A percentile compares a stretch with the other conserved stretches of the same genome.
Evolutionary conservation across 2,797 vertebrate genomes (phyloP).

Genomic region (Schizothorax lantsangensis): DNA sequence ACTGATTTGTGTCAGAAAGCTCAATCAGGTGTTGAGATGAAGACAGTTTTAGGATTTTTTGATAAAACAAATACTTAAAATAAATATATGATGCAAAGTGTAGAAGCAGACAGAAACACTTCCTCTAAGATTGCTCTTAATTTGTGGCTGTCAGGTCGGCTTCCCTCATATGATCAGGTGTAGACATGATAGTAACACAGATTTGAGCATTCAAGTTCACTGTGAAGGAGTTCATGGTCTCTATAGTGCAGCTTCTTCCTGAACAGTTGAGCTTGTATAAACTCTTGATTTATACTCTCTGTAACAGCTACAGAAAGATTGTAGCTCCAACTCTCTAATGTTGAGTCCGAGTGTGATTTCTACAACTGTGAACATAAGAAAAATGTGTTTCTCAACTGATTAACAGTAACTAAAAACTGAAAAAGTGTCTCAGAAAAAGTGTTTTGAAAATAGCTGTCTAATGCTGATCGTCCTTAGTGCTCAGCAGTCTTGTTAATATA

Average conservation of each 20-base stretch:
- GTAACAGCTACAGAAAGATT: too few species aligned
- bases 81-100: neutral
- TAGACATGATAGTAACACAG: neutral
- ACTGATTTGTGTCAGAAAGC: neutral
- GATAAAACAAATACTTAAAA: neutral
- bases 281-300: too few species aligned
- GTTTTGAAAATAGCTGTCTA: too few species aligned
- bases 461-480: too few species aligned
- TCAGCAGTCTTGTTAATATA: neutral
- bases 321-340: too few species aligned
- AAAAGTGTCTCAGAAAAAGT: neutral
- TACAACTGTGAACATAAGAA: neutral
- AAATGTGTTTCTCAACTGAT: neutral
- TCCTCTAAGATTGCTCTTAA: neutral
- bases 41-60: neutral
- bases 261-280: too few species aligned
- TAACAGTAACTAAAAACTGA: neutral
- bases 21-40: neutral
- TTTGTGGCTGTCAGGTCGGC: neutral
- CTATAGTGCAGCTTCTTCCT: neutral
- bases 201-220: neutral
- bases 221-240: neutral
- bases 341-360: neutral
- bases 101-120: neutral
- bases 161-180: neutral